These are phyloP conservation scores for Gallinago media DNA, from an alignment of 2,113 vertebrate genomes.

Conservation along the genomic window DNA sequence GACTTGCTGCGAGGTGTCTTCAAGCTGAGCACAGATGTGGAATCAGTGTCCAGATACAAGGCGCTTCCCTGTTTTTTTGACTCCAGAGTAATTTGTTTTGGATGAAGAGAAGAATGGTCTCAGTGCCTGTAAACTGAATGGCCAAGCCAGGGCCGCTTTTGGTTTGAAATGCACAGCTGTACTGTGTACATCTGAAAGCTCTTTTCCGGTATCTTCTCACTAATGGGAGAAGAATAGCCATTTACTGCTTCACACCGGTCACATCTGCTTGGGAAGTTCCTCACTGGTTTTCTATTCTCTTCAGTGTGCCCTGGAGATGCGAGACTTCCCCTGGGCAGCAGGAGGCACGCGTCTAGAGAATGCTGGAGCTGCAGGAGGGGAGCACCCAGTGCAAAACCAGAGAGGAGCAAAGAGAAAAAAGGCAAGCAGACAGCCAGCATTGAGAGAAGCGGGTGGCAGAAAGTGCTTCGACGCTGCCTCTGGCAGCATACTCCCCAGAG, in stretches of 20 bases:
- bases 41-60: neutral
- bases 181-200: neutral
- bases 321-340: conserved; percentile 85
- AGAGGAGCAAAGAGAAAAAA: conserved; percentile 87
- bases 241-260: neutral
- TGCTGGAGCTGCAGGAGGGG: conserved; percentile 88
- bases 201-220: neutral
- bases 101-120: neutral
- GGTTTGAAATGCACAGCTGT: neutral
- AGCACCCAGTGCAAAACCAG: conserved; percentile 83
- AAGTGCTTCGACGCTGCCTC: conserved; percentile 72
- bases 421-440: conserved; percentile 76
- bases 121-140: neutral
- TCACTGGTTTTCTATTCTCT: conserved; percentile 26
- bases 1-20: neutral
- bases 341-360: conserved; percentile 85
- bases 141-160: neutral
- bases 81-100: neutral
- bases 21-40: neutral
- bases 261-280: neutral
- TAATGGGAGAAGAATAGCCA: neutral
- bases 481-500: conserved; percentile 74
- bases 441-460: conserved; percentile 72
- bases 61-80: neutral
- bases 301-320: conserved; percentile 88